Percentiles rank a stretch among this genome's conserved stretches.
These are phyloP conservation scores for Chionoecetes opilio DNA, from an alignment of 1,140 invertebrate genomes.

Conservation along the genomic window DNA sequence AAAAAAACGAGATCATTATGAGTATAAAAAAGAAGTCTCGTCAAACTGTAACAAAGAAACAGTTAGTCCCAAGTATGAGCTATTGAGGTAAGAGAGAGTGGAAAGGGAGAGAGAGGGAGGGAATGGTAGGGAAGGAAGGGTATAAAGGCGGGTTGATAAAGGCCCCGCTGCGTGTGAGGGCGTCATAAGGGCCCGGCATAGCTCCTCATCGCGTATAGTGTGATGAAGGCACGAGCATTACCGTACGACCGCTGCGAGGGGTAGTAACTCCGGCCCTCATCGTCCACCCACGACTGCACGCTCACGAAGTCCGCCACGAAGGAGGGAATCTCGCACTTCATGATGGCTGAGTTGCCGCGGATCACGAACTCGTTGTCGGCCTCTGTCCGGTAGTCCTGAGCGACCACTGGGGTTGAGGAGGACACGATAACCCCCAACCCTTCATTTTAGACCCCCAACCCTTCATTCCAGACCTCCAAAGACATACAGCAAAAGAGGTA, in stretches of 20 bases:
- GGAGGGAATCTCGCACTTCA: conserved; percentile 93
- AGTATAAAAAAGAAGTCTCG: no score
- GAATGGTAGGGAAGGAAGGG: background rate
- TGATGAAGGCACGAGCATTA: conserved; percentile 7
- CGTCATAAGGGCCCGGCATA: background rate
- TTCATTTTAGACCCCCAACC: background rate
- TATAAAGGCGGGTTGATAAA: background rate
- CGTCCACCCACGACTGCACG: conserved; percentile 91
- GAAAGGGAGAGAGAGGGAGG: background rate
- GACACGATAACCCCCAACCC: background rate
- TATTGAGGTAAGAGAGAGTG: background rate
- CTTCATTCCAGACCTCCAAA: background rate
- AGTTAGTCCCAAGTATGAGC: background rate
- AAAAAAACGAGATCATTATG: no score
- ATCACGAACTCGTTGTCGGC: conserved; percentile 60
- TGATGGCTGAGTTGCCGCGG: conserved; percentile 57
- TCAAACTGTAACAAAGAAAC: background rate
- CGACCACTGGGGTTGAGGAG: conserved; percentile 35
- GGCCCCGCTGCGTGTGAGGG: background rate
- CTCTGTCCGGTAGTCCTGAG: conserved; percentile 52
- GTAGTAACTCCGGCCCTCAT: conserved; percentile 55
- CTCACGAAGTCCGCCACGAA: conserved; percentile 96
- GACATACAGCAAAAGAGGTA: no score
- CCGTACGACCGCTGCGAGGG: conserved; percentile 9
- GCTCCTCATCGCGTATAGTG: background rate